These are phyloP conservation scores for Mergus octosetaceus DNA, from an alignment of 2,797 vertebrate genomes.

Conservation along the genomic window DNA sequence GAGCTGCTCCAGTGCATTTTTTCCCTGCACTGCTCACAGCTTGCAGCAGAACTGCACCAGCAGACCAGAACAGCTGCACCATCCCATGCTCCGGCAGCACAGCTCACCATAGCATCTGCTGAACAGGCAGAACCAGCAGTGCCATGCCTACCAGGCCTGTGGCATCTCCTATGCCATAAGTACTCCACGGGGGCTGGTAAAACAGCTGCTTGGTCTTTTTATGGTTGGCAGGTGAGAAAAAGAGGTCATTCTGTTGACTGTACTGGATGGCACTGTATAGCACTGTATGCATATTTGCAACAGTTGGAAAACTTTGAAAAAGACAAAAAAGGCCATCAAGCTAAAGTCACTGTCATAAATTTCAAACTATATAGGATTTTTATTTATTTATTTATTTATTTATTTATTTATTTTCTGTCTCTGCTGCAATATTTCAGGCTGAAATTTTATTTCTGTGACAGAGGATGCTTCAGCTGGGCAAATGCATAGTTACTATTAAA, in stretches of 20 bases:
- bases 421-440: neutral
- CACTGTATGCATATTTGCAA: neutral
- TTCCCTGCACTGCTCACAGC: neutral
- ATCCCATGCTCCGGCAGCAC: fast-evolving
- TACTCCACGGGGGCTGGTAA: fast-evolving
- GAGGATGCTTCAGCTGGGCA: neutral
- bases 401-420: neutral
- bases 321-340: neutral
- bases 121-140: neutral
- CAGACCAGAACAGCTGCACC: neutral
- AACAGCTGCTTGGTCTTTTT: neutral
- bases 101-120: fast-evolving
- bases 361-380: neutral
- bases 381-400: too few relatives aligned
- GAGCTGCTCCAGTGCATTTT: neutral
- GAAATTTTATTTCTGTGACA: neutral
- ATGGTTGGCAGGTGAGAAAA: neutral
- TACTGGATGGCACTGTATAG: neutral
- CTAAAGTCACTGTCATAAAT: neutral
- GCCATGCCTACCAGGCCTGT: neutral
- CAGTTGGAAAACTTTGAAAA: neutral
- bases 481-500: neutral
- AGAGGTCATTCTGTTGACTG: neutral
- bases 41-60: neutral
- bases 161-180: fast-evolving